A percentile compares a stretch with the other conserved stretches of the same genome.
Conservation (phyloP, 2,888 invertebrate species). For the Macrostomum cliftonense region DNA sequence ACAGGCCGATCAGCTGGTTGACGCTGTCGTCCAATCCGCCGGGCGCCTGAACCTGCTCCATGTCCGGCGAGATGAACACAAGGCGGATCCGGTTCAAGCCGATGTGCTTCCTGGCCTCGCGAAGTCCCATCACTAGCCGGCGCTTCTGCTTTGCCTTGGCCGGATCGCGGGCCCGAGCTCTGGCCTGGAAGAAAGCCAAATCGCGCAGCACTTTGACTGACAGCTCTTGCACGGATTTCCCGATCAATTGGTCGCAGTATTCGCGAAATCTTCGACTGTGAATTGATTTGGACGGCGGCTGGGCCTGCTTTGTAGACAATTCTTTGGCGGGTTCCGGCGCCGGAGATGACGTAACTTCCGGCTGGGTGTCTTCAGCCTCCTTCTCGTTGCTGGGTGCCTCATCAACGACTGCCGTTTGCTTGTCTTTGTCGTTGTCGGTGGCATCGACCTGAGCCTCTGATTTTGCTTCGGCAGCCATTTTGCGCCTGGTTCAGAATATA, state of each 20-base stretch:
- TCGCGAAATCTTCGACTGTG: slow-evolving; percentile 1
- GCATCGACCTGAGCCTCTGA: no score
- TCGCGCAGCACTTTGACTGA: background rate
- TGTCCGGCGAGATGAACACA: slow-evolving; percentile 48
- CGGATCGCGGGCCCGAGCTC: slow-evolving; percentile 1
- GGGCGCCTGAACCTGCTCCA: slow-evolving; percentile 40
- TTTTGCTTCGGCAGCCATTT: no score
- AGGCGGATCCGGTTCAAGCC: slow-evolving; percentile 45
- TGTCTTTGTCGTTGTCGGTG: no score
- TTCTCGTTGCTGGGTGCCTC: no score
- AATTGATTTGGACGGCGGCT: background rate
- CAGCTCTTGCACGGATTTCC: background rate
- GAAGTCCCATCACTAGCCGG: slow-evolving; percentile 47
- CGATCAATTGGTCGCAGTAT: slow-evolving; percentile 1
- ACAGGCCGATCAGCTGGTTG: slow-evolving; percentile 40
- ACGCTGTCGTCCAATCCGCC: slow-evolving; percentile 46
- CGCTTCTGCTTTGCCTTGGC: slow-evolving; percentile 38
- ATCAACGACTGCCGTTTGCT: no score
- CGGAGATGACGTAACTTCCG: no score
- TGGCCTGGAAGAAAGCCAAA: no score
- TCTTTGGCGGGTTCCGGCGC: no score
- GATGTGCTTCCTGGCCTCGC: slow-evolving; percentile 46
- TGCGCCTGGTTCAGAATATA: no score
- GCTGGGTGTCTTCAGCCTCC: no score
- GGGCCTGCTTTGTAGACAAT: no score